phyloP scores from a whole-genome alignment of 2,113 vertebrate genomes.

The Cynocephalus volans region DNA sequence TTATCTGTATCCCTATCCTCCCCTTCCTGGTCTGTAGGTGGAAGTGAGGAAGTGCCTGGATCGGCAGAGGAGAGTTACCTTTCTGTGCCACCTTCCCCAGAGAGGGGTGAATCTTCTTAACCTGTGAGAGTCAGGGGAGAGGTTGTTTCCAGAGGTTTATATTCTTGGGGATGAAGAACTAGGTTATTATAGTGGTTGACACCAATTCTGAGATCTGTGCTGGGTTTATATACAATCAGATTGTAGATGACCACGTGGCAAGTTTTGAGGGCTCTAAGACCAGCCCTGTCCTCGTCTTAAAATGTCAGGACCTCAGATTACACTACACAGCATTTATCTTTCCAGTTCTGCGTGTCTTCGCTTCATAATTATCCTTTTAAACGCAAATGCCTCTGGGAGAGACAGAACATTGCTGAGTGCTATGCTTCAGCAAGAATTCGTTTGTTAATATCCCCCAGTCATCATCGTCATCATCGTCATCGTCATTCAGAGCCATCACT shows the following conservation, averaged over 20 bases:
- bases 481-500: neutral
- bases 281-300: neutral
- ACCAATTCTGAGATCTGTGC: neutral
- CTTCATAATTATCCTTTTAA: conserved; percentile 45
- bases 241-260: neutral
- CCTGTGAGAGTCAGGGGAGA: neutral
- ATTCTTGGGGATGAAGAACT: neutral
- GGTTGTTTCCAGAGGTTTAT: neutral
- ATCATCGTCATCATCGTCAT: neutral
- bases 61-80: neutral
- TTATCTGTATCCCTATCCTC: neutral
- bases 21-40: neutral
- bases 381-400: neutral
- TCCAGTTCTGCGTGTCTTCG: neutral
- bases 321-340: neutral
- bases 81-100: neutral
- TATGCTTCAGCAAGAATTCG: neutral
- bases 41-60: neutral
- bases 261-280: neutral
- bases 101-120: neutral
- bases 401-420: neutral
- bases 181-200: neutral
- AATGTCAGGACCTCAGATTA: neutral
- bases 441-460: neutral
- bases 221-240: neutral